Conservation (phyloP, 2,888 invertebrate species). For the Acrobeloides nanus region DNA sequence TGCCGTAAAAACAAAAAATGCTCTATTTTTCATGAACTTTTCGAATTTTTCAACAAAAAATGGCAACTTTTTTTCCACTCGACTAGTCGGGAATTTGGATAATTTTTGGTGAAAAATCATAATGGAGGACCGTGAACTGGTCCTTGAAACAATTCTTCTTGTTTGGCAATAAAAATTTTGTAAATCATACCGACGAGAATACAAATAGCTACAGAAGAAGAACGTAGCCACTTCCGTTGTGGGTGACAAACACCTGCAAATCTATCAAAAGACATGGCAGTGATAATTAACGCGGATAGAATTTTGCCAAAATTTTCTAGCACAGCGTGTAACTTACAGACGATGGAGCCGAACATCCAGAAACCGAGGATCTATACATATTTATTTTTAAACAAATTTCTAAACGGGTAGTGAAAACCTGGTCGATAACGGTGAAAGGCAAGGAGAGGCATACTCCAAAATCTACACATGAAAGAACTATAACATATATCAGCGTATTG, state of each 20-base stretch:
- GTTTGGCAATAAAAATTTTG: no score
- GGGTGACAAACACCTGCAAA: slow-evolving; percentile 50
- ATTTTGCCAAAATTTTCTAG: slow-evolving; percentile 52
- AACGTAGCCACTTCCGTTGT: slow-evolving; percentile 40
- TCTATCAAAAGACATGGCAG: slow-evolving; percentile 47
- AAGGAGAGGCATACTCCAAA: slow-evolving; percentile 49
- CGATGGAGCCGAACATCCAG: slow-evolving; percentile 50
- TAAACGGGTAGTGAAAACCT: slow-evolving; percentile 23
- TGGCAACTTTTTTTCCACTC: no score
- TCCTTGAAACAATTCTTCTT: no score
- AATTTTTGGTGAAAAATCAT: no score
- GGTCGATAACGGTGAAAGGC: slow-evolving; percentile 51
- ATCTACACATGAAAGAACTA: slow-evolving; percentile 50
- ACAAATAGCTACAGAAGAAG: slow-evolving; percentile 35
- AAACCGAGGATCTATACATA: slow-evolving; percentile 45
- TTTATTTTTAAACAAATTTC: background rate
- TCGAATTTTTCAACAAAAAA: background rate
- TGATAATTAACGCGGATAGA: slow-evolving; percentile 44
- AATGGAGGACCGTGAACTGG: no score
- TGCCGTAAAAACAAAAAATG: no score
- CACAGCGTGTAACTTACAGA: slow-evolving; percentile 50
- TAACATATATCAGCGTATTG: slow-evolving; percentile 49
- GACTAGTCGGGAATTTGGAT: no score
- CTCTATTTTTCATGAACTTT: no score
- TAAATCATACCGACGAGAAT: slow-evolving; percentile 43